Conservation (phyloP, 2,888 invertebrate species). For the Cantharis lateralis region DNA sequence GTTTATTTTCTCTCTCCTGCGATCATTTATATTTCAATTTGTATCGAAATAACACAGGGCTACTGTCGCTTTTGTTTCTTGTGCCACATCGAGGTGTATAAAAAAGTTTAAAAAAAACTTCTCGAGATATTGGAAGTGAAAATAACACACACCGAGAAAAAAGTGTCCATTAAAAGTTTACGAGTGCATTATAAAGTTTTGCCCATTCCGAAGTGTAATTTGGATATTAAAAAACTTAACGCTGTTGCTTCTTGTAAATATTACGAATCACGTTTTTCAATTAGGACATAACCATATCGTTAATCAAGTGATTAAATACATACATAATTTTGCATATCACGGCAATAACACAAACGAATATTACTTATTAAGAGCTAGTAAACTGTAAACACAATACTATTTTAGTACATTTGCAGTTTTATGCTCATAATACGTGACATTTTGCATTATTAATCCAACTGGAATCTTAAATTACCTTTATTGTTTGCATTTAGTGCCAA, state of each 20-base stretch:
- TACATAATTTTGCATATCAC: slow-evolving; percentile 12
- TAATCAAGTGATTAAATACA: slow-evolving; percentile 7
- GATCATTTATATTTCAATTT: not conserved
- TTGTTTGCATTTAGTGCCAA: slow-evolving; percentile 7
- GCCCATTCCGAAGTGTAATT: not conserved
- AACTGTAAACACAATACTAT: not conserved
- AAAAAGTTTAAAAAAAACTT: not conserved
- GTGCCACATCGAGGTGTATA: not conserved
- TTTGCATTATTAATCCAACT: slow-evolving; percentile 10
- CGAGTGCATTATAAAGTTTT: not conserved
- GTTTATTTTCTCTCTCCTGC: not conserved
- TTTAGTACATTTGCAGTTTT: slow-evolving; percentile 11
- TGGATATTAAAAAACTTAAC: not conserved
- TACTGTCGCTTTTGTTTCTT: not conserved
- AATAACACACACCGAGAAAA: not conserved
- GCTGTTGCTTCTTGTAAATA: not conserved
- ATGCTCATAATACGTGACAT: slow-evolving; percentile 5
- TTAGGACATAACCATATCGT: slow-evolving; percentile 6
- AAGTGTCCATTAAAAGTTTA: not conserved
- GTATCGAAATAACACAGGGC: not conserved
- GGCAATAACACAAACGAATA: slow-evolving; percentile 10
- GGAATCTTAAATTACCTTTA: not conserved
- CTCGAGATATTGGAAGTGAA: not conserved
- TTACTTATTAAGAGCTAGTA: not conserved
- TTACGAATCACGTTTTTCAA: slow-evolving; percentile 13